phyloP scores from a whole-genome alignment of 2,113 vertebrate genomes.

The Ptilorrhoa leucosticta region DNA sequence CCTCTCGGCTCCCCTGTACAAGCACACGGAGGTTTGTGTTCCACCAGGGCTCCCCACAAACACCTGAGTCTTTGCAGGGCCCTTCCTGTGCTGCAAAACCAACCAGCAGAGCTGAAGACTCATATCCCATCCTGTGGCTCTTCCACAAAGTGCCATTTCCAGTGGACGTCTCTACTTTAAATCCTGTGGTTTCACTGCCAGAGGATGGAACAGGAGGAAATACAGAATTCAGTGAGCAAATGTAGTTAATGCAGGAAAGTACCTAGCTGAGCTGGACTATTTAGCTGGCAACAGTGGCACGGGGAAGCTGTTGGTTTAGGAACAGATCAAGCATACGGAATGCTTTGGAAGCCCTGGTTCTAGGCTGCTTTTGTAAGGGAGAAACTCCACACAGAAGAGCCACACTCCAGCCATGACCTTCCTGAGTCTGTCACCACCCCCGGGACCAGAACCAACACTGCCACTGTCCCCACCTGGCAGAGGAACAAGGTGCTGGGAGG shows the following conservation, averaged over 20 bases:
- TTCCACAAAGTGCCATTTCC: not conserved
- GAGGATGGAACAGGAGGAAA: not conserved
- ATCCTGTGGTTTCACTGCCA: not conserved
- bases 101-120: not conserved
- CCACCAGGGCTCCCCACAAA: not conserved
- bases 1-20: fast-evolving
- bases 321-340: fast-evolving
- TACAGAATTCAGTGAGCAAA: not conserved
- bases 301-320: not conserved
- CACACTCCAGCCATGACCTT: not conserved
- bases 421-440: not conserved
- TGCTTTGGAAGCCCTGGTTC: not conserved
- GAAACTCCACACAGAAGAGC: not conserved
- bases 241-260: not conserved
- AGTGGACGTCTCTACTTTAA: not conserved
- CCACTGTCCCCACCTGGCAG: not conserved
- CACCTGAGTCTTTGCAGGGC: not conserved
- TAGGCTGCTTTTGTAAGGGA: not conserved
- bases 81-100: not conserved
- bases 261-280: not conserved
- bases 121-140: not conserved
- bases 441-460: not conserved
- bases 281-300: not conserved
- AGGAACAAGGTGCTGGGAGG: not conserved
- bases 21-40: not conserved